phyloP scores from a whole-genome alignment of 2,113 vertebrate species.

The Saguinus midas region DNA sequence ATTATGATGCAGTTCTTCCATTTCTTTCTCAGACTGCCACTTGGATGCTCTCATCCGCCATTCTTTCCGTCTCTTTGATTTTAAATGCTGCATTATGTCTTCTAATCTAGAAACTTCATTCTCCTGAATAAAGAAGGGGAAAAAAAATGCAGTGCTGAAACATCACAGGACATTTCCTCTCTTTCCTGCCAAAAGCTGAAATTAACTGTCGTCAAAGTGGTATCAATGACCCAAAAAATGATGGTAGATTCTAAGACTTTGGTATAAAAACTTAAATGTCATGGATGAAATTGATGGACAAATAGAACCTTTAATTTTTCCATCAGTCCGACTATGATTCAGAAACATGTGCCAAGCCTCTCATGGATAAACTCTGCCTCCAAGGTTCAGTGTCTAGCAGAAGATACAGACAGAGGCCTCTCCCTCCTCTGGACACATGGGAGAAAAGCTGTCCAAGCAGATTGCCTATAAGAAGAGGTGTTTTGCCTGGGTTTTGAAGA shows the following conservation, averaged over 20 bases:
- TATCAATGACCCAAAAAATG: neutral
- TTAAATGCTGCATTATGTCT: slow-evolving; percentile 81
- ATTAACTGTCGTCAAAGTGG: neutral
- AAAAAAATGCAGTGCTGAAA: neutral
- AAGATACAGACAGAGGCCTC: neutral
- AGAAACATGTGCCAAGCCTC: neutral
- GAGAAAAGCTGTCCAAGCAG: neutral
- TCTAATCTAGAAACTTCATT: slow-evolving; percentile 83
- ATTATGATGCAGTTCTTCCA: slow-evolving; percentile 69
- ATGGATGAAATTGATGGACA: neutral
- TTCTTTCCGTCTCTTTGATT: slow-evolving; percentile 71
- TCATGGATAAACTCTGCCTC: neutral
- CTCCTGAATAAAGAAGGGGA: slow-evolving; percentile 77
- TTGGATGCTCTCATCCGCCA: slow-evolving; percentile 60
- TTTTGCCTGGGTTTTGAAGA: neutral
- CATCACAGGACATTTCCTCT: neutral
- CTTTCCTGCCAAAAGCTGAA: slow-evolving; percentile 20
- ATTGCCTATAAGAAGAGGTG: neutral
- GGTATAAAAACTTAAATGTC: neutral
- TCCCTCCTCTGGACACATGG: neutral
- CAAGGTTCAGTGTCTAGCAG: neutral
- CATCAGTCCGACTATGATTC: neutral
- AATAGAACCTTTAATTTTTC: neutral
- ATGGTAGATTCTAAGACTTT: slow-evolving; percentile 1
- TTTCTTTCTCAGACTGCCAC: slow-evolving; percentile 62